Base-by-base conservation (phyloP, 2,888 invertebrate genomes). In the Oscheius sp. region DNA sequence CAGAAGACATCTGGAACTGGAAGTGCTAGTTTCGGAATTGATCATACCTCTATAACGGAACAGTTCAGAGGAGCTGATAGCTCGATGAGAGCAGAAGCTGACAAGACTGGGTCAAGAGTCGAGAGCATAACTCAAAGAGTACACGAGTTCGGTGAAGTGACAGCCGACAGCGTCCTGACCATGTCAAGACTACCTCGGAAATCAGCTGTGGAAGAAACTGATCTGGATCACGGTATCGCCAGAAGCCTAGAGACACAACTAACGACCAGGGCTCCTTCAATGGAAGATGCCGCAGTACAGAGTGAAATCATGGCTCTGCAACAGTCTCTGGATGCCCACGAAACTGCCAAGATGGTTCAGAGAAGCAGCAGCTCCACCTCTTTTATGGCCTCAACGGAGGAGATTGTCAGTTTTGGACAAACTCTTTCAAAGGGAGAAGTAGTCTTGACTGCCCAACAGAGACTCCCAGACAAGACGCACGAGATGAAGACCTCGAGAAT, bases 71-170 rank as follows among this genome's bases (percentile, higher is more conserved):
- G 57, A 53, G 5, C 3, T 7, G 37, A 51, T 2, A 35, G 21
- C 10, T 2, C 51, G 1, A 13, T 51, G 32, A 29, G n/a, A 2
- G 33, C 21, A 9, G 57, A n/a, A 51, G 29, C 21, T 2, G 55
- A 13, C 32, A 33, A 35, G 33, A 42, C 51, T 2, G 35, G 10
- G 2, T 35, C 57, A 29, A 48, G 32, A 35, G 50, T 29, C 4
- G 68, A 68, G 50, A 10, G n/a, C 7, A 37, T 42, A 13, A 29
- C 68, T 4, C n/a, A 53, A 29, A 60, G 59, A 13, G 37, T 59
- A 11, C 32, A 60, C 7, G 70, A 70, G 37, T 58, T 70, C 29
- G 70, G 59, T 21, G 58, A 47, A 50, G 70, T 59, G 13, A n/a
- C 42, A 33, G 70, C 70, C 47, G 70, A 37, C 47, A 55, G 55